phyloP scores from a whole-genome alignment of 2,888 invertebrate genomes.

The Protonemura montana region DNA sequence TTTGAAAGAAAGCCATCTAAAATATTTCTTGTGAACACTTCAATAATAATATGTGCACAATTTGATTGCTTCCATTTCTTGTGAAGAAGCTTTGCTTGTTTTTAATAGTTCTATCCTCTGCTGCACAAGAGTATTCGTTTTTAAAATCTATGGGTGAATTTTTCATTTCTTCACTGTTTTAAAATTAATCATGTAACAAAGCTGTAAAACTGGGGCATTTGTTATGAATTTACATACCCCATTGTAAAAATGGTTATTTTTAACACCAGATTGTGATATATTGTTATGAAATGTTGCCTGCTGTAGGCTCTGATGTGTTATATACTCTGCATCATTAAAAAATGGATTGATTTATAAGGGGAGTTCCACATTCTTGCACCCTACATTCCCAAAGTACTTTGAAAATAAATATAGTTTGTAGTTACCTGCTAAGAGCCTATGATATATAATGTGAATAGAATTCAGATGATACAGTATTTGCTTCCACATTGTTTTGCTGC shows the following conservation, averaged over 20 bases:
- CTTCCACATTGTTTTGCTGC: not conserved
- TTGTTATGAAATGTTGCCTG: not conserved
- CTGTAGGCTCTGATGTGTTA: not conserved
- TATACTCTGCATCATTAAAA: constrained; percentile 12
- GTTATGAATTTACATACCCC: not conserved
- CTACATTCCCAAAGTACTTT: not conserved
- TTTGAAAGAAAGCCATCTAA: not conserved
- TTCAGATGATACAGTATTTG: not conserved
- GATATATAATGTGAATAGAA: not conserved
- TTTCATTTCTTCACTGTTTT: not conserved
- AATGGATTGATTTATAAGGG: not conserved
- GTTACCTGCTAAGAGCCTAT: not conserved
- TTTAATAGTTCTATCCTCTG: not conserved
- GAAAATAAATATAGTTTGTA: not conserved
- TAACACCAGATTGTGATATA: not conserved
- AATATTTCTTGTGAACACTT: not conserved
- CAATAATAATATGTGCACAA: not conserved
- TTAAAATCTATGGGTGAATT: not conserved
- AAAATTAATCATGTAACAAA: not conserved
- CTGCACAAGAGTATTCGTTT: not conserved
- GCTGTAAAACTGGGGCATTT: not conserved
- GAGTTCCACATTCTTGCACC: not conserved
- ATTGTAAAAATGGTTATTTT: not conserved
- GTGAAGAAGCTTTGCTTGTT: not conserved
- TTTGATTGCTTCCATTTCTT: not conserved